phyloP scores from a whole-genome alignment of 2,797 vertebrate genomes.

The Danionella dracula region DNA sequence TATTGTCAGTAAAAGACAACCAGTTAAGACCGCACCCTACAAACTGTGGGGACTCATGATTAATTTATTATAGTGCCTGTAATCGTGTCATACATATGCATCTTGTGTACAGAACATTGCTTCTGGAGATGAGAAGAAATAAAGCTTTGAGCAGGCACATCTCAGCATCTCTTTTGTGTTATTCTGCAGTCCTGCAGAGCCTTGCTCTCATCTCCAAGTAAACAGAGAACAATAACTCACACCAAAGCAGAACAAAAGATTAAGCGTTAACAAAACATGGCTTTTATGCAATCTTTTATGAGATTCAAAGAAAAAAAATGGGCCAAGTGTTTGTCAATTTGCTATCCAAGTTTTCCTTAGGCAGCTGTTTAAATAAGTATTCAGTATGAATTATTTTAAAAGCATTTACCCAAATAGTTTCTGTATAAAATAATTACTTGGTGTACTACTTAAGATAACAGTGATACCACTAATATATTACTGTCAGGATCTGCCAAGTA shows the following conservation, averaged over 20 bases:
- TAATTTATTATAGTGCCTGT: neutral
- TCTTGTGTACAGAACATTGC: neutral
- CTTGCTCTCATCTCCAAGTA: constrained; percentile 17
- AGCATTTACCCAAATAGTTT: too few relatives aligned
- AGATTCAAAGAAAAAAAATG: constrained; percentile 1
- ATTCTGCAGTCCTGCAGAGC: neutral
- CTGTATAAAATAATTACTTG: too few relatives aligned
- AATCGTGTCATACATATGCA: neutral
- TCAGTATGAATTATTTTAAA: neutral
- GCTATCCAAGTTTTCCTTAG: neutral
- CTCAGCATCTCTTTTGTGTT: neutral
- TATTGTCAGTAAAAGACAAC: too few relatives aligned
- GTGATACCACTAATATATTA: too few relatives aligned
- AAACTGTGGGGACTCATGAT: neutral
- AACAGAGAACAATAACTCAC: constrained; percentile 6
- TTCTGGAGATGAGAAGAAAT: neutral
- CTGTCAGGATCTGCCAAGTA: too few relatives aligned
- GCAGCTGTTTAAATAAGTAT: neutral
- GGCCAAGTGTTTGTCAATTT: neutral
- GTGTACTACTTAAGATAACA: too few relatives aligned
- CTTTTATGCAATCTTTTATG: neutral
- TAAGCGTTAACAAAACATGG: neutral
- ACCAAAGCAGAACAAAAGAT: neutral
- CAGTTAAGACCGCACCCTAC: neutral
- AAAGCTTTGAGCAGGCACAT: neutral